A percentile compares a stretch with the other conserved stretches of the same genome.
Conservation (phyloP, 2,797 vertebrate species). For the Lepilemur ruficaudatus region DNA sequence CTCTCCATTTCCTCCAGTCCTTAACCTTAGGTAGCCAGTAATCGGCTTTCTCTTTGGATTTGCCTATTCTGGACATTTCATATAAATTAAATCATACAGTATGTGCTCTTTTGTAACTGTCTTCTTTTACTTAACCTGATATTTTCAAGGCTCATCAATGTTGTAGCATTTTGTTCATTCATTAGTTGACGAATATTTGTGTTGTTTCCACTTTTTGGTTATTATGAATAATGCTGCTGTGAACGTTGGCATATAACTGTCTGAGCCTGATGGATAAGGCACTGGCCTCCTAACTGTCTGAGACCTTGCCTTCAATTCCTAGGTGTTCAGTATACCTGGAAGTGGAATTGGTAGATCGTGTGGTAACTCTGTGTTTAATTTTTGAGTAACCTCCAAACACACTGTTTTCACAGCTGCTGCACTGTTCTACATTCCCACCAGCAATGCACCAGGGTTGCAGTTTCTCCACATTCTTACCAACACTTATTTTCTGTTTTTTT, state of each 20-base stretch:
- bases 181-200: background rate
- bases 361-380: background rate
- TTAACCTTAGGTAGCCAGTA: background rate
- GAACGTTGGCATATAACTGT: background rate
- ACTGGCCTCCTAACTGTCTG: background rate
- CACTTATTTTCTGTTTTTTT: background rate
- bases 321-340: background rate
- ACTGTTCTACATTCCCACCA: background rate
- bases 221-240: background rate
- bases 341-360: background rate
- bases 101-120: background rate
- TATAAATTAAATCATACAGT: background rate
- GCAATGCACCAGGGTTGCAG: background rate
- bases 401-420: background rate
- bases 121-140: background rate
- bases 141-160: background rate
- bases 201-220: background rate
- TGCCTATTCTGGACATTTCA: constrained; percentile 11
- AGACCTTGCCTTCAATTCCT: background rate
- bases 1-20: background rate
- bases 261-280: background rate
- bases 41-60: constrained; percentile 12
- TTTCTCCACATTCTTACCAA: background rate
- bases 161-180: background rate
- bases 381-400: background rate